phyloP scores from a whole-genome alignment of 2,888 invertebrate species.

The Lordiphosa andalusiaca region DNA sequence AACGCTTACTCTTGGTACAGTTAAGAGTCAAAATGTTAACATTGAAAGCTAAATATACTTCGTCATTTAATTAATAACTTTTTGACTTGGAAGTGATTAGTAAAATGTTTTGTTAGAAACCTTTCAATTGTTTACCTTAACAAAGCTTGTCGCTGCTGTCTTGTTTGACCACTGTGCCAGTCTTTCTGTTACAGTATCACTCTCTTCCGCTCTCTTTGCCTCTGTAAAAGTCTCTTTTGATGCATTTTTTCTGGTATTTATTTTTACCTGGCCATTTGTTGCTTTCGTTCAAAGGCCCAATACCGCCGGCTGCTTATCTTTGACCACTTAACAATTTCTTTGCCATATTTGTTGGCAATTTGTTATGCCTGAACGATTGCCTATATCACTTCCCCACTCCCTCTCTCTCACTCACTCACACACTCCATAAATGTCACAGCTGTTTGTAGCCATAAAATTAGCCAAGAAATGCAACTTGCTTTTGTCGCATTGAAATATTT shows the following conservation, averaged over 20 bases:
- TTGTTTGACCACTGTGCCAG: background rate
- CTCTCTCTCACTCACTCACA: conserved; percentile 11
- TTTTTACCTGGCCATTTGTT: conserved; percentile 13
- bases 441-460: conserved; percentile 32
- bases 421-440: conserved; percentile 3
- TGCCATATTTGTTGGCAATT: conserved; percentile 47
- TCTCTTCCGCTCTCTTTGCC: background rate
- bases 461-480: conserved; percentile 42
- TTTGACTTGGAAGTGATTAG: no score
- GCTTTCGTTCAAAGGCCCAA: conserved; percentile 28
- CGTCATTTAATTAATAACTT: no score
- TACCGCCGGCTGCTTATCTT: conserved; percentile 32
- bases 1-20: no score
- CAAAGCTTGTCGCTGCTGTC: no score
- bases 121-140: no score
- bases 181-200: conserved; percentile 7
- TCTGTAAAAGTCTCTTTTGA: background rate
- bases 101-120: no score
- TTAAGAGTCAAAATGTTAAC: no score
- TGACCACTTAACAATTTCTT: conserved; percentile 25
- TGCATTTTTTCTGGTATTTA: background rate
- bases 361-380: conserved; percentile 42
- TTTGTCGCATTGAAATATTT: conserved; percentile 22
- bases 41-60: no score
- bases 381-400: conserved; percentile 19